Conservation (phyloP, 1,140 invertebrate genomes). For the Reticulitermes speratus region DNA sequence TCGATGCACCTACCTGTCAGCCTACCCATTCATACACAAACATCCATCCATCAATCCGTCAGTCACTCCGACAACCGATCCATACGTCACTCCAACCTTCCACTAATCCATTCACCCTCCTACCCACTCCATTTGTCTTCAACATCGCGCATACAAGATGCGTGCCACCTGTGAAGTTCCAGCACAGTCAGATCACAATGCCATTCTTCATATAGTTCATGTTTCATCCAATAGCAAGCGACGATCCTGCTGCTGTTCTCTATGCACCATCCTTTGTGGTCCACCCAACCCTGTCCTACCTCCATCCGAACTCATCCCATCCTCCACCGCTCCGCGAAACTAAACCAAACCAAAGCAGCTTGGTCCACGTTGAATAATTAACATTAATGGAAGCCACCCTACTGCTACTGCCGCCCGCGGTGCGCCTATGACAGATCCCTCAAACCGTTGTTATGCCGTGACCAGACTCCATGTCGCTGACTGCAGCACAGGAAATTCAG, state of each 20-base stretch:
- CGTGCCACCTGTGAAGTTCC: not conserved
- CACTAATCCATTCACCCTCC: too few species aligned
- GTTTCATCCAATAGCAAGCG: not conserved
- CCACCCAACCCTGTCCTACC: not conserved
- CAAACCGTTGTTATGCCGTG: too few species aligned
- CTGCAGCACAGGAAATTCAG: too few species aligned
- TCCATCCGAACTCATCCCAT: not conserved
- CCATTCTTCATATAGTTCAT: not conserved
- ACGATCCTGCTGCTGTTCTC: not conserved
- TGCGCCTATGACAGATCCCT: not conserved
- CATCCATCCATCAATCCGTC: too few species aligned
- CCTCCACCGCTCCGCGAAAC: not conserved
- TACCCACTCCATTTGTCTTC: too few species aligned
- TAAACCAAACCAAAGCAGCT: slow-evolving; percentile 6
- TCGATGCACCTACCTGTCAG: too few species aligned
- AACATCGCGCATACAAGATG: too few species aligned
- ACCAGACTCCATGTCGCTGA: too few species aligned
- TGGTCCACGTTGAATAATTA: slow-evolving; percentile 12
- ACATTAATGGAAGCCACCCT: slow-evolving; percentile 8
- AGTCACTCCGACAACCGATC: too few species aligned
- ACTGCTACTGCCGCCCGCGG: not conserved
- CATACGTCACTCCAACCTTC: too few species aligned
- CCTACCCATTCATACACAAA: too few species aligned
- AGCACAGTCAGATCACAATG: not conserved
- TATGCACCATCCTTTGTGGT: not conserved